Evolutionary conservation across 2,888 invertebrate species (phyloP), one percentile per base, ranked within the genome.

Genomic region (Azorinus chamasolen): DNA sequence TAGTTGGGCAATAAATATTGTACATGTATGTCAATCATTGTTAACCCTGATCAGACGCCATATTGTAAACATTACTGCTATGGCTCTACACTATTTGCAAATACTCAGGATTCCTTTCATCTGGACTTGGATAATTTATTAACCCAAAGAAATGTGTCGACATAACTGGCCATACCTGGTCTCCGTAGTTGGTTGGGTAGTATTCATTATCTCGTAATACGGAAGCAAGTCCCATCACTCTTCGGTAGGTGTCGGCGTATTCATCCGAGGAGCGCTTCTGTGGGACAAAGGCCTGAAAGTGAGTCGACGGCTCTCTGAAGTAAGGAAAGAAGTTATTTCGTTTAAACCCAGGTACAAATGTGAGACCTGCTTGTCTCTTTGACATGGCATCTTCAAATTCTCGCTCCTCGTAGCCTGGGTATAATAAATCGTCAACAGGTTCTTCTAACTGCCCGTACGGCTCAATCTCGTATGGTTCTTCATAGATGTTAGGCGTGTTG

Each of bases 221-320:
- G 32, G 81, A 70, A 4, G 85, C 85, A 8, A 84, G 65, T 45
- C 69, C 68, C 58, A 86, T 83, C n/a, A 86, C 74, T 43, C 75
- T 66, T 37, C 68, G 71, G 20, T 84, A 86, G 1, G 76, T 77
- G 20, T 80, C 73, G 4, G 77, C 71, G 32, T 86, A 84, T 16
- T 83, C 79, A 8, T 65, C 37, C 50, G 55, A 48, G 16, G 58
- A 41, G 54, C 84, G 24, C 45, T 84, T 86, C 45, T 84, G 61
- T 24, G 85, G 79, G 27, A 85, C 72, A 55, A 86, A 84, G 16
- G 78, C 78, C 43, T 62, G 45, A 50, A 76, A 84, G 54, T 84
- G 83, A n/a, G 83, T 61, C 12, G 64, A 57, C 12, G 85, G 85
- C 46, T 86, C 85, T 41, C 74, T 69, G 37, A 71, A 84, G 53